These are phyloP conservation scores for Hystrix cristata DNA, from an alignment of 2,113 vertebrate species.

Conservation along the genomic window DNA sequence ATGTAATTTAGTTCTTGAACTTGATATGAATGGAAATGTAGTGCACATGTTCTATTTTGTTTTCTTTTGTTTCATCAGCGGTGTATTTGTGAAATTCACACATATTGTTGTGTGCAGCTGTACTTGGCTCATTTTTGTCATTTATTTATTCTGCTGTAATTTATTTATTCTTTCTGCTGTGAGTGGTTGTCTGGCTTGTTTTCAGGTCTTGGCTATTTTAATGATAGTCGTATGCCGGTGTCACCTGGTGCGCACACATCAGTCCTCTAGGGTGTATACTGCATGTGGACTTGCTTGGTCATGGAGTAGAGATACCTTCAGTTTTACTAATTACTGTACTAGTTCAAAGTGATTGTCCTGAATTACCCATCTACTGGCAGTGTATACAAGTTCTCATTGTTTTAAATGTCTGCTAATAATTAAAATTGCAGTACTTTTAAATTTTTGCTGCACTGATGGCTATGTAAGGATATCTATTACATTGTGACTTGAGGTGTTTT, in stretches of 20 bases:
- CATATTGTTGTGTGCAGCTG: neutral
- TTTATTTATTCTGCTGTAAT: neutral
- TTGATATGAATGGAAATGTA: neutral
- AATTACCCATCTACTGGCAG: neutral
- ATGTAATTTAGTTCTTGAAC: neutral
- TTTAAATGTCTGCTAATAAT: neutral
- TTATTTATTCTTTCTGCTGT: neutral
- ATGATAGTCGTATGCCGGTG: neutral
- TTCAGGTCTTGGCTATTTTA: neutral
- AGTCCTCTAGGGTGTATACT: too few relatives aligned
- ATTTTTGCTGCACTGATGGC: neutral
- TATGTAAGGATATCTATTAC: neutral
- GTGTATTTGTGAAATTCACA: neutral
- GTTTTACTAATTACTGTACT: neutral
- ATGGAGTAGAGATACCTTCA: neutral
- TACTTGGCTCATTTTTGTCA: neutral
- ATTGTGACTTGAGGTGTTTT: neutral
- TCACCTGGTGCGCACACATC: neutral
- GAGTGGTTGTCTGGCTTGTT: neutral
- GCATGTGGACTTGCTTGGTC: neutral
- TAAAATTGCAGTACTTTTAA: neutral
- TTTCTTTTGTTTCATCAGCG: neutral
- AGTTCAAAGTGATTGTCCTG: neutral
- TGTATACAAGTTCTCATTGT: neutral
- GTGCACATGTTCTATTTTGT: neutral